Percentiles rank a stretch among this genome's conserved stretches.
phyloP scores from a whole-genome alignment of 2,797 vertebrate genomes.

The Pygocentrus nattereri region DNA sequence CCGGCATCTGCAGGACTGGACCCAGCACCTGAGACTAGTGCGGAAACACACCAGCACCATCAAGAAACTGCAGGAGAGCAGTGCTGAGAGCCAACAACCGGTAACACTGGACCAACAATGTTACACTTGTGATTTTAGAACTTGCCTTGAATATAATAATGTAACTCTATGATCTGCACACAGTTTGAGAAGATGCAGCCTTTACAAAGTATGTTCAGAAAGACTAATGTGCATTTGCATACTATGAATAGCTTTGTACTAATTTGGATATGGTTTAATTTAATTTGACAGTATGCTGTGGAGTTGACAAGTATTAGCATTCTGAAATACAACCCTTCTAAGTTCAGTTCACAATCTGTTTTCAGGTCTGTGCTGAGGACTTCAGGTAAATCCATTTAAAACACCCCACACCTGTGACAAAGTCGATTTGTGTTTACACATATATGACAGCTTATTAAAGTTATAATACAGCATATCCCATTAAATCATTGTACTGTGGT shows the following conservation, averaged over 20 bases:
- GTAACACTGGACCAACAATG: neutral
- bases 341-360: conserved; percentile 14
- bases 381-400: conserved; percentile 55
- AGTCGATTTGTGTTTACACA: too few species aligned
- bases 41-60: conserved; percentile 61
- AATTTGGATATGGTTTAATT: neutral
- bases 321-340: neutral
- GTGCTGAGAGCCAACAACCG: conserved; percentile 29
- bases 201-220: neutral
- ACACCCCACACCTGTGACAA: neutral
- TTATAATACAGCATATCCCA: too few species aligned
- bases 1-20: conserved; percentile 73
- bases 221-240: too few species aligned
- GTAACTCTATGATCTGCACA: neutral
- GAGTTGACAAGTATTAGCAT: too few species aligned
- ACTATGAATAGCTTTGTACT: neutral
- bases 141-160: neutral
- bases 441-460: too few species aligned
- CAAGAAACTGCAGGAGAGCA: conserved; percentile 48
- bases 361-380: conserved; percentile 54
- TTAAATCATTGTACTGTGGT: too few species aligned
- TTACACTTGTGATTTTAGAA: neutral
- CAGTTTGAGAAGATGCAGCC: neutral
- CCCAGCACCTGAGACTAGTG: conserved; percentile 69
- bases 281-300: too few species aligned